Conservation (phyloP, 2,888 invertebrate genomes). For the Volucella bombylans region DNA sequence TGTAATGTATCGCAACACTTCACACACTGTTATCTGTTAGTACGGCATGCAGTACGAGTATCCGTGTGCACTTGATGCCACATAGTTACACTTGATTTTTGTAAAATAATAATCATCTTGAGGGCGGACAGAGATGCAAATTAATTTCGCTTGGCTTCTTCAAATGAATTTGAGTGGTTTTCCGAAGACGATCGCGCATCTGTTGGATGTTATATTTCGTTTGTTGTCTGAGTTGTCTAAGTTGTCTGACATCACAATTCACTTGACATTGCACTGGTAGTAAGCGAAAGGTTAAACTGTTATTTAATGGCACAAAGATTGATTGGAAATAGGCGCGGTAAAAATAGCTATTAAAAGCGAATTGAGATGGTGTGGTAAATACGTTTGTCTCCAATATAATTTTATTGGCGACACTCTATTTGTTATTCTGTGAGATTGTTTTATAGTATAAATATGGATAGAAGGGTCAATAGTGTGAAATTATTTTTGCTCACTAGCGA, state of each 20-base stretch:
- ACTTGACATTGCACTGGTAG: slow-evolving; percentile 8
- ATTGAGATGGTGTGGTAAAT: too few relatives aligned
- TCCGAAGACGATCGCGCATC: neutral
- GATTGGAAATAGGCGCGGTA: slow-evolving; percentile 1
- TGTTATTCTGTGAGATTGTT: too few relatives aligned
- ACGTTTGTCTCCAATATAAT: too few relatives aligned
- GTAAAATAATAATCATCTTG: too few relatives aligned
- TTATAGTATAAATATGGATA: too few relatives aligned
- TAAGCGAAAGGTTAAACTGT: slow-evolving; percentile 16
- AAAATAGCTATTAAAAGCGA: slow-evolving; percentile 5
- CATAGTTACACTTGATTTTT: slow-evolving; percentile 21
- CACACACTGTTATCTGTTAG: neutral
- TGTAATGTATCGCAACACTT: slow-evolving; percentile 19
- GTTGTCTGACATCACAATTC: slow-evolving; percentile 5
- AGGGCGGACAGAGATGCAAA: slow-evolving; percentile 2
- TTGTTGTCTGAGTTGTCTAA: slow-evolving; percentile 14
- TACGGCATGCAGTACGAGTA: neutral
- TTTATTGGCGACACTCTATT: too few relatives aligned
- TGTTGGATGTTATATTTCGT: neutral
- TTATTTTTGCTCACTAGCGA: too few relatives aligned
- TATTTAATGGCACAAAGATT: slow-evolving; percentile 3
- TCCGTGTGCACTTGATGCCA: slow-evolving; percentile 20
- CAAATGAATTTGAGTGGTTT: slow-evolving; percentile 47
- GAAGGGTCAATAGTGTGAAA: too few relatives aligned
- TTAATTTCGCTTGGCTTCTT: slow-evolving; percentile 23